phyloP scores from a whole-genome alignment of 2,113 vertebrate species.

The Orthonyx spaldingii region DNA sequence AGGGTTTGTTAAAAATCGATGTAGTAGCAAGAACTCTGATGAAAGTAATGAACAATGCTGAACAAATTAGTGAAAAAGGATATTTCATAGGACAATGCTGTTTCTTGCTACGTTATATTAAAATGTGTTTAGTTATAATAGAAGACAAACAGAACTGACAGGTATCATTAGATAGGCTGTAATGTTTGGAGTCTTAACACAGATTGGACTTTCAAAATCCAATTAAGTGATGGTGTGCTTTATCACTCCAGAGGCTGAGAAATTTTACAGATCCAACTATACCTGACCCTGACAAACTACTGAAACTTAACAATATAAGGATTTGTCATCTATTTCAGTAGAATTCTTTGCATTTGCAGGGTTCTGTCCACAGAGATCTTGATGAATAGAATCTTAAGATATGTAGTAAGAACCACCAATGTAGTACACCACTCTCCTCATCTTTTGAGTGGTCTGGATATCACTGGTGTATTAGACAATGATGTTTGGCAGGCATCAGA shows the following conservation, averaged over 20 bases:
- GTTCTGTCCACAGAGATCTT: background rate
- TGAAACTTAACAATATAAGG: background rate
- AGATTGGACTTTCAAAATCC: background rate
- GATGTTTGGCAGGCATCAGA: background rate
- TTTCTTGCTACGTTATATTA: background rate
- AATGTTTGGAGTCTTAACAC: background rate
- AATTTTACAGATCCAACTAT: background rate
- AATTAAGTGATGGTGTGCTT: background rate
- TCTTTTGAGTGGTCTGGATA: background rate
- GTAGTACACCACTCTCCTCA: rapidly evolving
- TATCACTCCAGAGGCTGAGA: background rate
- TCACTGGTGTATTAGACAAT: background rate
- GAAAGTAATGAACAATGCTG: background rate
- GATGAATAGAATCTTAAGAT: background rate
- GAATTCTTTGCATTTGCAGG: background rate
- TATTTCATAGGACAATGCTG: background rate
- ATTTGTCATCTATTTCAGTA: background rate
- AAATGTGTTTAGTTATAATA: background rate
- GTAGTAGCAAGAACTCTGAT: background rate
- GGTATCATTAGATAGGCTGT: background rate
- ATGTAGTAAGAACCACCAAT: background rate
- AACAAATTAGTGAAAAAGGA: background rate
- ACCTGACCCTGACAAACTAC: background rate
- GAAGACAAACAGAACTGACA: background rate
- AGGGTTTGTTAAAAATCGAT: background rate